A percentile compares a stretch with the other conserved stretches of the same genome.
Conservation (phyloP, 2,113 vertebrate species). For the Ascaphus truei region DNA sequence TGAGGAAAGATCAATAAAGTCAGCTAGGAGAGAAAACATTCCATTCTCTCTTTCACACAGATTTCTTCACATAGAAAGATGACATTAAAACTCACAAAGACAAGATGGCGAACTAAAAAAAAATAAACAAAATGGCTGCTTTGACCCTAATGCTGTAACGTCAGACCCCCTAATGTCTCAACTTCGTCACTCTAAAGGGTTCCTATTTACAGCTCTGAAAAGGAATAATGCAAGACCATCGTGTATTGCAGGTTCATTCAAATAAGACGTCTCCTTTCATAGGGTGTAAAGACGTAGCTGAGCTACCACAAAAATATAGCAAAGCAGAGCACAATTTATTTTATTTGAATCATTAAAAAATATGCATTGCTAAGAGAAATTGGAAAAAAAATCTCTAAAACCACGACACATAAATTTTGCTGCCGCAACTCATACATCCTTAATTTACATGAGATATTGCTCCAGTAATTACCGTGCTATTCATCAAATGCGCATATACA, state of each 20-base stretch:
- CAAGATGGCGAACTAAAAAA: too few species aligned
- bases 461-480: slow-evolving; percentile 5
- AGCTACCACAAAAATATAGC: neutral
- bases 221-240: neutral
- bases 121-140: too few species aligned
- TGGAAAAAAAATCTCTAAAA: slow-evolving; percentile 21
- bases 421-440: neutral
- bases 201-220: neutral
- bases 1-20: too few species aligned
- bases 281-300: neutral
- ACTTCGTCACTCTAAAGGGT: too few species aligned
- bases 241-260: neutral
- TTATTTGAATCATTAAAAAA: slow-evolving; percentile 42
- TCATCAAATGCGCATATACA: slow-evolving; percentile 18
- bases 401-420: neutral
- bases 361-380: slow-evolving; percentile 38
- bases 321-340: slow-evolving; percentile 17
- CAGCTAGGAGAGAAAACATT: too few species aligned
- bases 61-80: too few species aligned
- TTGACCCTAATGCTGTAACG: too few species aligned
- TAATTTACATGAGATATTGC: neutral
- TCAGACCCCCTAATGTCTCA: too few species aligned
- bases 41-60: too few species aligned
- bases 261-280: neutral
- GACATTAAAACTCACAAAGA: too few species aligned